Base-by-base conservation (phyloP, 92 coral and sea anemone species). In the Blastomussa wellsi region DNA sequence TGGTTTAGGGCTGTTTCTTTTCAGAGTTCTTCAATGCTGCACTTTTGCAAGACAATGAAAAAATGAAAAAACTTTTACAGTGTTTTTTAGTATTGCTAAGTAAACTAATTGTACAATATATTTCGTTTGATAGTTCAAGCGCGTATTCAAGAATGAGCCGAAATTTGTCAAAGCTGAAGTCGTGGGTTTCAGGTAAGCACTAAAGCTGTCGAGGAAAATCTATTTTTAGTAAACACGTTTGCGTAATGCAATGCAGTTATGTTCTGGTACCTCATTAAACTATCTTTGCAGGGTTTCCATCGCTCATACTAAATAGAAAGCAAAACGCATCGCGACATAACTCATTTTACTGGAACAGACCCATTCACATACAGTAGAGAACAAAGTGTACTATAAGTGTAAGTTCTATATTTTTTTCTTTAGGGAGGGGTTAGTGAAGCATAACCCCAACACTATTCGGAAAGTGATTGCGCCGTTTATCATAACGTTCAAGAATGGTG, bases 391-490 rank as follows among this genome's bases (percentile, higher is more conserved):
- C 49, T 44, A 6, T 8, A 8, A 3, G 49, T 3, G 49, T 8
- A 3, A 73, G 26, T 37, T 51, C 22, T 38, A 19, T 62, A 17
- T 60, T 74, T 2, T 57, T 36, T 37, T 26, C 84, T 64, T 35
- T 60, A 96, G 98, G 75, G 95, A 96, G 79, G 96, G 98, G 0
- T 38, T 91, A 5, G 93, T 94, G 53, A 93, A 90, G 59, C 94
- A 94, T 82, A 91, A 96, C 64, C 98, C 98, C 26, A 92, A 87
- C 79, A 94, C 98, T 22, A 79, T 96, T 29, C 88, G 93, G 26
- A 96, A 96, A 55, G 99, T 94, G 44, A 80, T 94, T 26, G 99
- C 94, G 20, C 92, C 95, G 26, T 96, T 96, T 74, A 87, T 94
- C 41, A 79, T 96, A 39, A 92, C 93, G 13, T 96, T 96, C 83